These are phyloP conservation scores for Atrichornis clamosus DNA, from an alignment of 2,113 vertebrate species.

Conservation along the genomic window DNA sequence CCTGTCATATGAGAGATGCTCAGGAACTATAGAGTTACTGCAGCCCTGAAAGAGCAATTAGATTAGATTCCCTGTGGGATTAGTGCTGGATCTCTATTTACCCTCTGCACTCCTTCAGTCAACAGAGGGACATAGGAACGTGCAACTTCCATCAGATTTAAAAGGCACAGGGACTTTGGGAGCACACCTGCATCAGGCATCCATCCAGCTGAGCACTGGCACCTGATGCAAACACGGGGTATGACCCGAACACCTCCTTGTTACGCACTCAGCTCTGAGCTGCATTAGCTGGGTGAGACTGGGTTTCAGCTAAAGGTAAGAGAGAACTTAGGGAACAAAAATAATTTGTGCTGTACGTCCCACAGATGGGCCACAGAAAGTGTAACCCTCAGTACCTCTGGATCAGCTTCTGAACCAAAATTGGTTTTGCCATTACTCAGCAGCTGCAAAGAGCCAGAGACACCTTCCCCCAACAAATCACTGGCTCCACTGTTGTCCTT, in stretches of 20 bases:
- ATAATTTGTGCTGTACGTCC: neutral
- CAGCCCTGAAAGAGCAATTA: slow-evolving; percentile 46
- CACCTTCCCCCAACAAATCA: neutral
- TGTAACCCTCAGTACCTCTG: neutral
- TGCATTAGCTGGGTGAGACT: neutral
- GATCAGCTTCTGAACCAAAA: neutral
- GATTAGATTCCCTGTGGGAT: slow-evolving; percentile 38
- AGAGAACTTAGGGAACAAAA: neutral
- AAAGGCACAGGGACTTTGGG: neutral
- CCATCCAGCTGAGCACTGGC: neutral
- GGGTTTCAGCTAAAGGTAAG: neutral
- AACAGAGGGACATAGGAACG: neutral
- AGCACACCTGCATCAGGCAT: neutral
- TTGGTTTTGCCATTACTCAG: neutral
- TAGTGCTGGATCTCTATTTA: neutral
- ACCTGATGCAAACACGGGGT: neutral
- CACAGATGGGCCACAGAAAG: neutral
- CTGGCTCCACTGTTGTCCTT: neutral
- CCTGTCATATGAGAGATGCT: slow-evolving; percentile 22
- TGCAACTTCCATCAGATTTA: neutral
- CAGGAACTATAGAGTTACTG: slow-evolving; percentile 35
- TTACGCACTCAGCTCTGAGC: accelerated
- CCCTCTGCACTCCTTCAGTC: neutral
- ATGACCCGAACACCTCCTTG: neutral
- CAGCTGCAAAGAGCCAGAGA: neutral